Percentiles rank a stretch among this genome's conserved stretches.
phyloP scores from a whole-genome alignment of 2,113 vertebrate species.

The Aleadryas rufinucha region DNA sequence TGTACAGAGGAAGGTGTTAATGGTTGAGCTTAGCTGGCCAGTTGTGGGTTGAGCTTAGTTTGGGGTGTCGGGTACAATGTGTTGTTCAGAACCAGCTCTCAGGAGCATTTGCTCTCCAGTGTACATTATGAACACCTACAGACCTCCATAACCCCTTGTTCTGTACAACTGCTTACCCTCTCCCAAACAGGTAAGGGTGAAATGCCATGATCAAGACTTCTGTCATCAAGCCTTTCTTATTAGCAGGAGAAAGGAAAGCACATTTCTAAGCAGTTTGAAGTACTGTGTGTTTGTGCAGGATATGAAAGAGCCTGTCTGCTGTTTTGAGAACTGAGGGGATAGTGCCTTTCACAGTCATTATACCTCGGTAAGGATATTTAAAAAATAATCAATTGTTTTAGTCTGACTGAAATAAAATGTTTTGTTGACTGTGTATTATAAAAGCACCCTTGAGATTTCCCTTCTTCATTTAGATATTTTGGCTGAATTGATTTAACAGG shows the following conservation, averaged over 20 bases:
- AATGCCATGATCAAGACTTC: neutral
- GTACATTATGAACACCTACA: neutral
- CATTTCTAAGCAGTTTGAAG: neutral
- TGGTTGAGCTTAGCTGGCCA: neutral
- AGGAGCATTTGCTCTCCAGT: neutral
- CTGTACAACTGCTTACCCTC: neutral
- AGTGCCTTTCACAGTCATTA: neutral
- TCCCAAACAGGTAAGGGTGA: neutral
- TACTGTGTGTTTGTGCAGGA: neutral
- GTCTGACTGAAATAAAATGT: constrained; percentile 27
- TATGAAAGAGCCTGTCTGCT: neutral
- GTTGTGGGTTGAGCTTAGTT: too few species aligned
- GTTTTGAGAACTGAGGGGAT: neutral
- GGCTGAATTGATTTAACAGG: constrained; percentile 48
- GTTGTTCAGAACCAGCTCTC: neutral
- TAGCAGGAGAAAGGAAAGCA: neutral
- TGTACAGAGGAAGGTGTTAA: neutral
- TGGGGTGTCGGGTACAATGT: neutral
- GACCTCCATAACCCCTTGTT: neutral
- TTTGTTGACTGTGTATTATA: constrained; percentile 28
- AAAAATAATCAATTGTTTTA: constrained; percentile 65
- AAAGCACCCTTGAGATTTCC: neutral
- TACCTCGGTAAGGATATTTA: constrained; percentile 31
- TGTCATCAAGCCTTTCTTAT: neutral
- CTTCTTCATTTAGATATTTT: neutral